Percentiles rank a stretch among this genome's conserved stretches.
Conservation (phyloP, 37 sponge, comb jelly and placozoan genomes). For the Spongilla lacustris region DNA sequence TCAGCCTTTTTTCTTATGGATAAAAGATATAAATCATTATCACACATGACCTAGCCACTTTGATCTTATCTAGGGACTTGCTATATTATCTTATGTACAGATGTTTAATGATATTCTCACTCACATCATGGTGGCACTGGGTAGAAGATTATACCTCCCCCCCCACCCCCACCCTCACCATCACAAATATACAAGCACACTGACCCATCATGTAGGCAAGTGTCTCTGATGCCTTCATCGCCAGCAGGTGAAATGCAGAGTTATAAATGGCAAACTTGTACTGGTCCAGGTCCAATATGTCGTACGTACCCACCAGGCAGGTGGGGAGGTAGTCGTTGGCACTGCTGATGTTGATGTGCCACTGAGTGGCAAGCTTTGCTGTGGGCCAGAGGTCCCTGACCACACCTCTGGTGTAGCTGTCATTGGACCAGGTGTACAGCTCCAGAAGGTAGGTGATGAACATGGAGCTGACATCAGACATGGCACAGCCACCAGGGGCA, state of each 20-base stretch:
- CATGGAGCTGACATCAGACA: slow-evolving; percentile 32
- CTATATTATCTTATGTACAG: too few relatives aligned
- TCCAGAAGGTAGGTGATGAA: slow-evolving; percentile 32
- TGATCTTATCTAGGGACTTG: too few relatives aligned
- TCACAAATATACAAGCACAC: too few relatives aligned
- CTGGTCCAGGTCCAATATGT: neutral
- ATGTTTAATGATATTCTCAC: too few relatives aligned
- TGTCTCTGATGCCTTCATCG: slow-evolving; percentile 14
- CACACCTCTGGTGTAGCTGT: neutral
- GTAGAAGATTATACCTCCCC: too few relatives aligned
- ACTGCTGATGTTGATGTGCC: slow-evolving; percentile 12
- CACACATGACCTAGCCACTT: too few relatives aligned
- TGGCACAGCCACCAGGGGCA: slow-evolving; percentile 6
- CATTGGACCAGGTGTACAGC: neutral
- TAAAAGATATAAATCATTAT: too few relatives aligned
- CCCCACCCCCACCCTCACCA: too few relatives aligned
- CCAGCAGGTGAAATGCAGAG: slow-evolving; percentile 8
- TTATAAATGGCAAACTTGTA: slow-evolving; percentile 1
- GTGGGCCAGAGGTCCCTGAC: slow-evolving; percentile 18
- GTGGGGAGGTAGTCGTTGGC: neutral
- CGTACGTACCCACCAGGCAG: slow-evolving; percentile 9
- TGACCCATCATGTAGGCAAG: neutral
- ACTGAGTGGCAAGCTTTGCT: slow-evolving; percentile 9
- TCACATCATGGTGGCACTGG: too few relatives aligned
- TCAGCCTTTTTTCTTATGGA: too few relatives aligned